Percentiles rank a stretch among this genome's conserved stretches.
These are phyloP conservation scores for Grammatotria lemairii DNA, from an alignment of 2,113 vertebrate genomes.

Conservation along the genomic window DNA sequence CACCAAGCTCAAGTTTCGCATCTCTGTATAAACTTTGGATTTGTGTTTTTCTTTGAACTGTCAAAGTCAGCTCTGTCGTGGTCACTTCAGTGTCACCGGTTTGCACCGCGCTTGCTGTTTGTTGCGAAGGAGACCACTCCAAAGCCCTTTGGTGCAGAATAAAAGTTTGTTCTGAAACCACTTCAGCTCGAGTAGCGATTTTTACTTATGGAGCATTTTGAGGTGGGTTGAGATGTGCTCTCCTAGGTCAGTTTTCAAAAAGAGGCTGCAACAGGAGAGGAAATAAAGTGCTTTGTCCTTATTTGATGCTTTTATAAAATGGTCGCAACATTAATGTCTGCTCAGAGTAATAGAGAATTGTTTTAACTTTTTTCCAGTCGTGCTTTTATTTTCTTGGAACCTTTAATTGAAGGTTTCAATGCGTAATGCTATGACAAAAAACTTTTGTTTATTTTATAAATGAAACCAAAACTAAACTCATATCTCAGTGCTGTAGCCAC, in stretches of 20 bases:
- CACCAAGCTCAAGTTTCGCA: neutral
- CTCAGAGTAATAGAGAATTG: neutral
- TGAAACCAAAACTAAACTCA: neutral
- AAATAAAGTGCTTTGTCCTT: neutral
- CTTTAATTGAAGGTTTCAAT: neutral
- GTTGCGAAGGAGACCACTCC: constrained; percentile 1
- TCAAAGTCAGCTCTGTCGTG: neutral
- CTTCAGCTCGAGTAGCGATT: neutral
- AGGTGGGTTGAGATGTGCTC: neutral
- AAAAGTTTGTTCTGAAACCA: neutral
- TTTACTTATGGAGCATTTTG: neutral
- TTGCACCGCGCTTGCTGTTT: neutral
- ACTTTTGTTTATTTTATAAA: neutral
- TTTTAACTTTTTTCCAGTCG: neutral
- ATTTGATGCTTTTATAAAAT: neutral
- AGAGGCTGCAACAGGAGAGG: neutral
- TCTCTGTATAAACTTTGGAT: neutral
- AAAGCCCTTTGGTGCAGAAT: constrained; percentile 5
- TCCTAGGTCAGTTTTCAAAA: neutral
- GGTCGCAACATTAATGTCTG: neutral
- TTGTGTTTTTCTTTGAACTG: neutral
- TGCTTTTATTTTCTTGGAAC: neutral
- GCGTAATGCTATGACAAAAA: neutral
- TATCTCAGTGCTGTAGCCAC: neutral
- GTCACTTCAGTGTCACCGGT: neutral